Base-by-base conservation (phyloP, 2,888 invertebrate genomes). In the Lithophane semibrunnea region DNA sequence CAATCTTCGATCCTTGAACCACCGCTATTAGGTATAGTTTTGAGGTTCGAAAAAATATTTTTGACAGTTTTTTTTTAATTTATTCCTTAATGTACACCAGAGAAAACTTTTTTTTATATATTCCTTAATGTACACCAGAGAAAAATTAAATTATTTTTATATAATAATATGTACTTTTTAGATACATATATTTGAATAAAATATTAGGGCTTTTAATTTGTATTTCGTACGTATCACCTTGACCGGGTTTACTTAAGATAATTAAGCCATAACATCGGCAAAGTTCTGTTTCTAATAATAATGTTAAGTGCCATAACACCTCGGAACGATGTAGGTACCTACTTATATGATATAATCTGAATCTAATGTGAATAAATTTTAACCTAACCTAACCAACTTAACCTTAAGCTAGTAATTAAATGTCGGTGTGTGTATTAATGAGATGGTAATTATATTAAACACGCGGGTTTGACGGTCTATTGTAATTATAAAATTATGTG, bases 51-150 rank as follows among this genome's bases (percentile, higher is more conserved):
- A 54, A 54, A 44, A 60, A 64, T 37, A 2, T 4, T 18, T 0
- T 60, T 29, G 1, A 29, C 18, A 8, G 2, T 13, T 29, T 52
- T 7, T 49, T 2, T 42, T 42, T 42, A 29, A 29, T 29, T 29
- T 29, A 29, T 29, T 29, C 1, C 29, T 29, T 29, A 29, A 29
- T 29, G 29, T 29, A 29, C 29, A 29, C 29, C 29, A 29, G 29
- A 29, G 29, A 29, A 29, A 29, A 29, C 29, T 29, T 44, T 52
- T 63, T 0, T n/a, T 42, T 42, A 12, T 5, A 18, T 68, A 54
- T 18, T 68, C n/a, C 37, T n/a, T 42, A 42, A 42, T 42, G 42
- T 72, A 65, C 37, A 74, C 75, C 75, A 74, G 74, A 58, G 29
- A 44, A 54, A n/a, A n/a, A 10, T 47, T 42, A 18, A 16, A n/a